Base-by-base conservation (phyloP, 2,113 vertebrate genomes). In the Beaufortia kweichowensis region DNA sequence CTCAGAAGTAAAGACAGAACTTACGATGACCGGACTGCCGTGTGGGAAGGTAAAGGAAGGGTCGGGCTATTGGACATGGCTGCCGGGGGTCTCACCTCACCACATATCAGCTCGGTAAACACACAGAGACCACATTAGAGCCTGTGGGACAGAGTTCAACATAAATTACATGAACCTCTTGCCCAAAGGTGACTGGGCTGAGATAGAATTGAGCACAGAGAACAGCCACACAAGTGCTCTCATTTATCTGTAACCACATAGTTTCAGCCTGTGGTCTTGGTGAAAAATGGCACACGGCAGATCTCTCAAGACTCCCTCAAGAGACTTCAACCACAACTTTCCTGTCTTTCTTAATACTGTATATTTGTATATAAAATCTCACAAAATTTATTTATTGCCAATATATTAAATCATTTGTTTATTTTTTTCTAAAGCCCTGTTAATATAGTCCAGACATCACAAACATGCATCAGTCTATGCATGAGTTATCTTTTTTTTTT, bases 121-220 rank as follows among this genome's bases (percentile, higher is more conserved):
- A 83, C 72, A 83, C 72, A 82, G 77, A 88, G 85, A 85, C 86
- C 85, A 85, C 88, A 90, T 88, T 88, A 89, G 85, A 91, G 91
- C 90, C 87, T 87, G 87, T 82, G 84, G 90, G 91, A 92, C 88
- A 88, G 66, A 85, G 84, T 82, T 89, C 53, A 93, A 92, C 91
- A 93, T 92, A 92, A 91, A 91, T 92, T 91, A 91, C 86, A 85
- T 31, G 26, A 84, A 77, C 79, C 83, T 85, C 31, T 55, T 84
- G 85, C 89, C 89, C 82, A 85, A 80, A 86, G 90, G 83, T 91
- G 87, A 90, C 87, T 86, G 87, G 81, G 85, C 88, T 80, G 86
- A 92, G 89, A 91, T 84, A 80, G 82, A 88, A 88, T 87, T 86
- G 64, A 87, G 87, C 79, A 6, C 15, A 87, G 43, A 67, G 43